Percentiles rank a stretch among this genome's conserved stretches.
These are phyloP conservation scores for Sitta carolinensis DNA, from an alignment of 2,797 vertebrate genomes.

Conservation along the genomic window DNA sequence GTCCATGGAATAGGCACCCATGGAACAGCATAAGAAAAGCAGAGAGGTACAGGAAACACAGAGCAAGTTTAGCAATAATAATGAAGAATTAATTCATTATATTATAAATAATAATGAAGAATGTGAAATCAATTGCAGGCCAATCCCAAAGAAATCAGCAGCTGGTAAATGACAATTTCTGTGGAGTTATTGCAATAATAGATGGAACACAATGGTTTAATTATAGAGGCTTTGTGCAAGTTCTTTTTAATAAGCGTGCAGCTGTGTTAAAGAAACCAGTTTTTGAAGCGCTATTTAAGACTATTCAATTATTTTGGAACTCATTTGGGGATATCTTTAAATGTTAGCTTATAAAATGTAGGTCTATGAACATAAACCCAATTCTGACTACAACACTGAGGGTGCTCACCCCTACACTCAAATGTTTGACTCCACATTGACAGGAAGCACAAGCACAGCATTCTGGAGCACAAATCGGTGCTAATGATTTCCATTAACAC, in stretches of 20 bases:
- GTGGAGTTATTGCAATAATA: background rate
- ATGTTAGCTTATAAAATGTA: background rate
- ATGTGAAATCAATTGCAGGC: background rate
- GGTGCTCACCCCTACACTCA: background rate
- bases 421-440: background rate
- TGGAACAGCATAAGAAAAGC: background rate
- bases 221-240: background rate
- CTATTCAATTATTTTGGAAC: background rate
- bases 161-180: background rate
- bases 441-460: background rate
- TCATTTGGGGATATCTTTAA: background rate
- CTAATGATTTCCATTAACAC: background rate
- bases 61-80: background rate
- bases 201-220: slow-evolving; percentile 28
- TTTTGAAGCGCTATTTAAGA: background rate
- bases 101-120: background rate
- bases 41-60: background rate
- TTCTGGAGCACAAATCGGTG: background rate
- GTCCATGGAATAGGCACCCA: background rate
- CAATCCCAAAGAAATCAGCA: slow-evolving; percentile 2
- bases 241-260: slow-evolving; percentile 18
- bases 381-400: background rate
- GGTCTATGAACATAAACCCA: background rate
- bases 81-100: background rate
- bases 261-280: background rate